A percentile compares a stretch with the other conserved stretches of the same genome.
Evolutionary conservation across 2,113 vertebrate species (phyloP).

Genomic region (Oreocharis arfaki): DNA sequence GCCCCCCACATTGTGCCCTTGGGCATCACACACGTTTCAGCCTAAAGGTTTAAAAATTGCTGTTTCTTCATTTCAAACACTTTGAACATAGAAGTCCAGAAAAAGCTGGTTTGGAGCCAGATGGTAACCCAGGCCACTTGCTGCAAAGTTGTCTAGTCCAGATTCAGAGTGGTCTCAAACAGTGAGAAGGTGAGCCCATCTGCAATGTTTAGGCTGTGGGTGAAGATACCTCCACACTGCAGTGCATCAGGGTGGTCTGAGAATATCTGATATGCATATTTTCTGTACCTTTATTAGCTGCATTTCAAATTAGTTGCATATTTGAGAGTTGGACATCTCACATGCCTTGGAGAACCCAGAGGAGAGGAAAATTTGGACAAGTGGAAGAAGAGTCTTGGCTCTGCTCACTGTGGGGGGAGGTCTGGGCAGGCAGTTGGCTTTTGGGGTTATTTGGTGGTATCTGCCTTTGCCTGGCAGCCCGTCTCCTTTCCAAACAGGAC

Average conservation of each 20-base stretch:
- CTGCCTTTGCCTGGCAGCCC: neutral
- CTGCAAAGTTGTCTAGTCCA: neutral
- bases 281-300: neutral
- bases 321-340: neutral
- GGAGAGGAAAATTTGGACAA: neutral
- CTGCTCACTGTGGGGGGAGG: rapidly evolving
- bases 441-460: neutral
- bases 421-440: neutral
- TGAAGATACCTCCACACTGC: neutral
- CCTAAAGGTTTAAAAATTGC: neutral
- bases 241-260: neutral
- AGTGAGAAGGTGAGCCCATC: neutral
- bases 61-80: neutral
- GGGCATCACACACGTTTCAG: neutral
- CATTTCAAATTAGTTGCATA: neutral
- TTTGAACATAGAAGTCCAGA: neutral
- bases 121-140: neutral
- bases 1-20: neutral
- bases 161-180: neutral
- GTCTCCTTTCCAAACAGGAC: neutral
- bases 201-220: neutral
- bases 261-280: neutral
- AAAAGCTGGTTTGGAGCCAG: neutral
- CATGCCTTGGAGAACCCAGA: neutral
- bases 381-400: neutral